These are phyloP conservation scores for Malthinus seriepunctatus DNA, from an alignment of 2,888 invertebrate genomes.

Conservation along the genomic window DNA sequence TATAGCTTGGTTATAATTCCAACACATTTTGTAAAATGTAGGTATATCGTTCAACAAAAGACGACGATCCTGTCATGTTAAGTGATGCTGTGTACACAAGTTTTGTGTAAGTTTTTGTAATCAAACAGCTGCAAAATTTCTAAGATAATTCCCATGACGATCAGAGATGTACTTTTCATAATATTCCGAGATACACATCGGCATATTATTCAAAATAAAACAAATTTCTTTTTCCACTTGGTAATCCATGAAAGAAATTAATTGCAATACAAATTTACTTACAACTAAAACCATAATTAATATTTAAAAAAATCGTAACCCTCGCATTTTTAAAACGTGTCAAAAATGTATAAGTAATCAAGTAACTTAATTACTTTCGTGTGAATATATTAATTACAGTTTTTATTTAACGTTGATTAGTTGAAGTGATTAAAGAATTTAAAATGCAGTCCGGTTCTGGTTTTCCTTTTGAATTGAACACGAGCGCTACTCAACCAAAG, in stretches of 20 bases:
- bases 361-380: too few relatives aligned
- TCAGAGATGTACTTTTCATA: slow-evolving; percentile 14
- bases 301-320: too few relatives aligned
- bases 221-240: too few relatives aligned
- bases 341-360: too few relatives aligned
- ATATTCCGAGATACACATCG: too few relatives aligned
- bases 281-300: too few relatives aligned
- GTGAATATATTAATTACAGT: neutral
- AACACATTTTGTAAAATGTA: slow-evolving; percentile 10
- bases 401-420: neutral
- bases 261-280: too few relatives aligned
- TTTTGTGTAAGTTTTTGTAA: slow-evolving; percentile 37
- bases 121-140: slow-evolving; percentile 32
- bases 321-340: too few relatives aligned
- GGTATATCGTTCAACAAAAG: slow-evolving; percentile 10
- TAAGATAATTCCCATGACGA: slow-evolving; percentile 29
- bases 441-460: slow-evolving; percentile 21
- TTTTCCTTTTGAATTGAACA: slow-evolving; percentile 20
- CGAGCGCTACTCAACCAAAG: slow-evolving; percentile 24
- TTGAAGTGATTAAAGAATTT: neutral
- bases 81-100: slow-evolving; percentile 41
- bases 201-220: too few relatives aligned
- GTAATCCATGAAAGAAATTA: too few relatives aligned
- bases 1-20: slow-evolving; percentile 11
- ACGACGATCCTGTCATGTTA: slow-evolving; percentile 37